Percentiles rank a stretch among this genome's conserved stretches.
phyloP scores from a whole-genome alignment of 2,797 vertebrate species.

The Hylomyscus alleni region DNA sequence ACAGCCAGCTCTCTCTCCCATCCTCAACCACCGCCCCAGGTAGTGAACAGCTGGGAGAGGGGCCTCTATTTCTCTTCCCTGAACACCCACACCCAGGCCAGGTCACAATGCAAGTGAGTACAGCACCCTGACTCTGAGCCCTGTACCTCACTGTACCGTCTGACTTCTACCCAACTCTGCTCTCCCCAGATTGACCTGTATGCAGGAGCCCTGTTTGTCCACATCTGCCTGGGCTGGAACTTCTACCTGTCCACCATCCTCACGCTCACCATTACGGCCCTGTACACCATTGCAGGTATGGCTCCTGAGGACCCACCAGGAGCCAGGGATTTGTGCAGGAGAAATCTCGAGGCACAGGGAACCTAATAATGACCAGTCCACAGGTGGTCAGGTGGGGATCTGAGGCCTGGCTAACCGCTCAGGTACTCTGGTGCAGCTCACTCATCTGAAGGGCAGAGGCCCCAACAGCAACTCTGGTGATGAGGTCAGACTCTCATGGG shows the following conservation, averaged over 20 bases:
- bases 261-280: conserved; percentile 93
- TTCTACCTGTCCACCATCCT: conserved; percentile 95
- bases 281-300: conserved; percentile 95
- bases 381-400: fast-evolving
- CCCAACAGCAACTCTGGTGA: not conserved
- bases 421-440: not conserved
- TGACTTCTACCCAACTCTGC: not conserved
- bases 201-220: conserved; percentile 94
- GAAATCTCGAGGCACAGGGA: not conserved
- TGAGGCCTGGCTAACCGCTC: too few relatives aligned
- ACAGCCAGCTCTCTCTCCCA: not conserved
- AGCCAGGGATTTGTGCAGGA: not conserved
- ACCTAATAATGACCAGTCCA: too few relatives aligned
- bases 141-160: not conserved
- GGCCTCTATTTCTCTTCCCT: not conserved
- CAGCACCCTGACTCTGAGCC: not conserved
- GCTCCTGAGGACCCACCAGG: fast-evolving
- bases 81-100: not conserved
- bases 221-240: conserved; percentile 97
- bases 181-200: conserved; percentile 93
- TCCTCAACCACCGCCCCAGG: not conserved
- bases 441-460: not conserved
- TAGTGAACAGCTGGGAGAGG: too few relatives aligned
- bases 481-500: not conserved
- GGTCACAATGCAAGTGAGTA: not conserved